Base-by-base conservation (phyloP, 2,113 vertebrate species). In the Syrrhaptes paradoxus region DNA sequence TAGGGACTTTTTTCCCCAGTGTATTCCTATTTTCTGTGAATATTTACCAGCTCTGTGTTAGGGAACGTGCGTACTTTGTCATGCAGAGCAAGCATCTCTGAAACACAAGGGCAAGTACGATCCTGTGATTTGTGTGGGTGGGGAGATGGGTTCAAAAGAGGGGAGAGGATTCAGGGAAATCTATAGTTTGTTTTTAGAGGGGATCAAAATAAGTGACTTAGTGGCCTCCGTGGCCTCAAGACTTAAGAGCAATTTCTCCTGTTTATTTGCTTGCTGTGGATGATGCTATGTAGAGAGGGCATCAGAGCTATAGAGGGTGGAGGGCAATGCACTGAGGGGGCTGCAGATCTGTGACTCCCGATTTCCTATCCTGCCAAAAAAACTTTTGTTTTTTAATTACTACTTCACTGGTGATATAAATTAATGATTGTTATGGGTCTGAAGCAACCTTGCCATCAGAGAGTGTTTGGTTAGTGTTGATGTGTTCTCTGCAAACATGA, bases 401-500 rank as follows among this genome's bases (percentile, higher is more conserved):
- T 92, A 2, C 36, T 86, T 95, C 61, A 78, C 17, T 81, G 48
- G 36, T 81, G 57, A 65, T 90, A 66, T 20, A 94, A 95, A 86
- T 86, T 92, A 86, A 77, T 61, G 52, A 71, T 74, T 55, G 34
- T 55, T 93, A 36, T 31, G 48, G 19, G 34, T 94, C 61, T 93
- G 83, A 93, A 90, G 88, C 66, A 93, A 58, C 85, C 73, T 87
- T 75, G 68, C 78, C 68, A 78, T 78, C 65, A 83, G 77, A 67
- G 80, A 78, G 34, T 94, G 75, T 92, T 93, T 92, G 74, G 82
- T 86, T 94, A 77, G 51, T 76, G 90, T 92, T 96, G 93, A 93
- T 82, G 78, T 80, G 48, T 90, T 88, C 79, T 63, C 26, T 74
- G 73, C 63, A 63, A 95, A 80, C 79, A 59, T 74, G 78, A 93